A percentile compares a stretch with the other conserved stretches of the same genome.
phyloP scores from a whole-genome alignment of 1,140 invertebrate genomes.

The Drosophila equinoxialis region DNA sequence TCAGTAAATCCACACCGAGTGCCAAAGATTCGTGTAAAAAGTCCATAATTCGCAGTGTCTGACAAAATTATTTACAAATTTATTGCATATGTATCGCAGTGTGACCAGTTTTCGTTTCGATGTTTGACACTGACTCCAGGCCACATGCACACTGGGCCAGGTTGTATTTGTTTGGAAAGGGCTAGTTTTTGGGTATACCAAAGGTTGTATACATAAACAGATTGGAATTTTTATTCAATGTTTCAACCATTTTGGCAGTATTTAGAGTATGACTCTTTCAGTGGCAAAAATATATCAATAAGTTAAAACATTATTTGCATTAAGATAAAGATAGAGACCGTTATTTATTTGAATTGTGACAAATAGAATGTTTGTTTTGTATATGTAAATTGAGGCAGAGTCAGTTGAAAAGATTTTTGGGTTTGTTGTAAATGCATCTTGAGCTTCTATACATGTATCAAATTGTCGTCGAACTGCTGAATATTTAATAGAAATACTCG shows the following conservation, averaged over 20 bases:
- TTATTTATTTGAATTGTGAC: conserved; percentile 5
- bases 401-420: conserved; percentile 5
- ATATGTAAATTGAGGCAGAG: conserved; percentile 9
- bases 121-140: too few relatives aligned
- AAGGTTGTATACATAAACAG: too few relatives aligned
- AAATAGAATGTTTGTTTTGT: background rate
- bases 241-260: too few relatives aligned
- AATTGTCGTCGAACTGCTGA: background rate
- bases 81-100: background rate
- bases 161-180: too few relatives aligned
- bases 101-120: background rate
- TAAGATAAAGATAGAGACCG: background rate
- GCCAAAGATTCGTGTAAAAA: conserved; percentile 85
- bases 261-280: too few relatives aligned
- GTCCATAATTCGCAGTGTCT: conserved; percentile 57
- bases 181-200: too few relatives aligned
- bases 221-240: too few relatives aligned
- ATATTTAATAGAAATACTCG: conserved; percentile 64
- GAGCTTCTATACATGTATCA: conserved; percentile 42
- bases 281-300: background rate
- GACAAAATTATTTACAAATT: background rate
- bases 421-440: conserved; percentile 63
- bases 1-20: conserved; percentile 88
- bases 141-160: too few relatives aligned
- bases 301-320: too few relatives aligned